Percentiles rank a stretch among this genome's conserved stretches.
Evolutionary conservation across 2,888 invertebrate genomes (phyloP).

Genomic region (Pelosia muscerda): DNA sequence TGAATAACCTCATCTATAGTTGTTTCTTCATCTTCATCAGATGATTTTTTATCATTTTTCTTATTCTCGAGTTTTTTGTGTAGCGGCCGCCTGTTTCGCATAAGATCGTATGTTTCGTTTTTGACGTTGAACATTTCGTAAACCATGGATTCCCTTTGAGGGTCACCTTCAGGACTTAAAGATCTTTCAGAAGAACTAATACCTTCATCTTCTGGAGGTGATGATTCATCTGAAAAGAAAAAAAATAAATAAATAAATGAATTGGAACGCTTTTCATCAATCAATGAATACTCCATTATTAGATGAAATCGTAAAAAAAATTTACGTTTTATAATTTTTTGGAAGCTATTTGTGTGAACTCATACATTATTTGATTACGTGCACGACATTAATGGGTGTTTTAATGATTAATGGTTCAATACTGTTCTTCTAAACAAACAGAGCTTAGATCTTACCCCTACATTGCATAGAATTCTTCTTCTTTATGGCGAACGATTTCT

Average conservation of each 20-base stretch:
- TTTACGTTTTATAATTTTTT: too few relatives aligned
- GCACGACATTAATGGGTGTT: background rate
- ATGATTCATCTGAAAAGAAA: conserved; percentile 87
- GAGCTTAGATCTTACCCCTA: conserved; percentile 69
- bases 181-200: conserved; percentile 95
- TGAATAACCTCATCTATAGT: conserved; percentile 96
- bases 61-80: conserved; percentile 76
- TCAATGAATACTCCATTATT: too few relatives aligned
- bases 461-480: conserved; percentile 79
- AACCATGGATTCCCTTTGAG: conserved; percentile 87
- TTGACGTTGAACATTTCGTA: conserved; percentile 88
- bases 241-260: background rate
- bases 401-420: background rate
- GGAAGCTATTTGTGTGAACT: too few relatives aligned
- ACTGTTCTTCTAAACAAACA: background rate
- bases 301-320: too few relatives aligned
- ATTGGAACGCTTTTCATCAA: background rate
- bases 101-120: conserved; percentile 85
- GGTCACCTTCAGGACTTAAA: conserved; percentile 90
- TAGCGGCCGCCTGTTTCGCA: conserved; percentile 77
- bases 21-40: conserved; percentile 91
- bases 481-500: conserved; percentile 83
- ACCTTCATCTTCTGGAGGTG: conserved; percentile 95
- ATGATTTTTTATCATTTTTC: conserved; percentile 74
- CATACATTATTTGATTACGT: background rate